A percentile compares a stretch with the other conserved stretches of the same genome.
Evolutionary conservation across 2,797 vertebrate genomes (phyloP).

Genomic region (Micropoecilia bifurca): DNA sequence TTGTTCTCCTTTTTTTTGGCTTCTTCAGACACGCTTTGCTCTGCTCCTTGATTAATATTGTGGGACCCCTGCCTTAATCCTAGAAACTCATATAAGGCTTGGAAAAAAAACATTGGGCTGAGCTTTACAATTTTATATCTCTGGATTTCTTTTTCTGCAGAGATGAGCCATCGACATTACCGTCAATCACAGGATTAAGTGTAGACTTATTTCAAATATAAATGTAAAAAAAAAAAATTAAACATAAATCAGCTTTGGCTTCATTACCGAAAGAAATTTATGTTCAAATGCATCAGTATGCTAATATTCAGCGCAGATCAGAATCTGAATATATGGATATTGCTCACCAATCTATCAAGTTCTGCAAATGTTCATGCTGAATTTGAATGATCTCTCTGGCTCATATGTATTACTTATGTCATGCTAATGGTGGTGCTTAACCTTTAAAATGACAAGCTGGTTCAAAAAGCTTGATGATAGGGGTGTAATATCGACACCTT

Average conservation of each 20-base stretch:
- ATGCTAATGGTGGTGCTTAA: constrained; percentile 48
- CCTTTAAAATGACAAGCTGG: constrained; percentile 45
- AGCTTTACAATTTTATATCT: constrained; percentile 21
- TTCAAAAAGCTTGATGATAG: constrained; percentile 42
- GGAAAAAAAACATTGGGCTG: constrained; percentile 17
- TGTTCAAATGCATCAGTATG: constrained; percentile 16
- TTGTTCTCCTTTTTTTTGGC: constrained; percentile 86
- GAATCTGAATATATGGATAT: constrained; percentile 21
- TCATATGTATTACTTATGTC: constrained; percentile 28
- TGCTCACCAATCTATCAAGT: constrained; percentile 26
- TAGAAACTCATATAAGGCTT: constrained; percentile 72
- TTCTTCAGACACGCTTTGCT: constrained; percentile 85
- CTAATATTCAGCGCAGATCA: constrained; percentile 22
- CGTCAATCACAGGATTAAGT: background rate
- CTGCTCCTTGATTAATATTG: constrained; percentile 84
- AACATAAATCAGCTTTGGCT: constrained; percentile 7
- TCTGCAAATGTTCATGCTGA: constrained; percentile 20
- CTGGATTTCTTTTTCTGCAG: constrained; percentile 14
- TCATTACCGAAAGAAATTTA: constrained; percentile 16
- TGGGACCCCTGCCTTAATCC: constrained; percentile 86
- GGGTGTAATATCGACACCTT: constrained; percentile 39
- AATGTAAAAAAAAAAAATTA: background rate
- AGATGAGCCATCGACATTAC: constrained; percentile 6
- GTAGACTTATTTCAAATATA: background rate
- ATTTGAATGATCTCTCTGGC: constrained; percentile 33